These are phyloP conservation scores for Zaprionus ornatus DNA, from an alignment of 1,140 invertebrate species.

Conservation along the genomic window DNA sequence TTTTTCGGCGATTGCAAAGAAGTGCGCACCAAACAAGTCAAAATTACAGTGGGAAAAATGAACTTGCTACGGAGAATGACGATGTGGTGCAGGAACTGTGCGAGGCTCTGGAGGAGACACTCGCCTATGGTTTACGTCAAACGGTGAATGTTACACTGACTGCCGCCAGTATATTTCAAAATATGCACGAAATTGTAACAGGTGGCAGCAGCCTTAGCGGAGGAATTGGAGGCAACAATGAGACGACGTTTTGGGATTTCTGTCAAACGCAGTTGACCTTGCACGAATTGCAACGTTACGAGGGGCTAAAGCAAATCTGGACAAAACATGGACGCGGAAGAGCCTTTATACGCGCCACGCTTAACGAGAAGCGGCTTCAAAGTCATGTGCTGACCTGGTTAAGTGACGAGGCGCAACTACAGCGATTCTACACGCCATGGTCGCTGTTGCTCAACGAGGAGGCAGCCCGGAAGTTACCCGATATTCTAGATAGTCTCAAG, in stretches of 20 bases:
- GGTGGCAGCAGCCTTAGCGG: constrained; percentile 43
- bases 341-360: constrained; percentile 92
- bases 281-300: constrained; percentile 92
- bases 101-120: constrained; percentile 86
- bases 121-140: constrained; percentile 87
- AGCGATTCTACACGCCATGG: constrained; percentile 91
- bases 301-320: constrained; percentile 89
- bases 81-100: constrained; percentile 86
- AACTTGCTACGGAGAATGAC: constrained; percentile 92
- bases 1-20: constrained; percentile 65
- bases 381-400: constrained; percentile 90
- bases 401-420: constrained; percentile 85
- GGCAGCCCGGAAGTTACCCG: constrained; percentile 89
- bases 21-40: constrained; percentile 90
- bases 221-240: constrained; percentile 24
- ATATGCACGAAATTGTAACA: constrained; percentile 77
- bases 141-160: constrained; percentile 41
- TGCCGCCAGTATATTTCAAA: constrained; percentile 69
- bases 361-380: constrained; percentile 94
- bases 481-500: constrained; percentile 90
- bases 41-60: constrained; percentile 90
- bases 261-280: constrained; percentile 88
- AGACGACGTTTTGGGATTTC: constrained; percentile 86
- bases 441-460: constrained; percentile 91
- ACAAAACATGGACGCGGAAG: constrained; percentile 91